These are phyloP conservation scores for Sitta europaea DNA, from an alignment of 2,113 vertebrate species.

Conservation along the genomic window DNA sequence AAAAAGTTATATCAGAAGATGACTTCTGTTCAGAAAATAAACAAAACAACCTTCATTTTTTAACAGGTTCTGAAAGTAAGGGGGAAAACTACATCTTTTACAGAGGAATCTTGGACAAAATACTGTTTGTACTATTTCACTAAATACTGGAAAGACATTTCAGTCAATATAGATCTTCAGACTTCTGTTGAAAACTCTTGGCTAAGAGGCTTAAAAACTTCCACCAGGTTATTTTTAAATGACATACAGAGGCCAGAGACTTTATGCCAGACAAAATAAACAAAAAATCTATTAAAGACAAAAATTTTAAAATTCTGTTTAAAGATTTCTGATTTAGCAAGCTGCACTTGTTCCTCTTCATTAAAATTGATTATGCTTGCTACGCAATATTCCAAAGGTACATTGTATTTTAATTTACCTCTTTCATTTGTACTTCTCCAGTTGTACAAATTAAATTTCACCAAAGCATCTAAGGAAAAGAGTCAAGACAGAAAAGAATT, in stretches of 20 bases:
- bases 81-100: background rate
- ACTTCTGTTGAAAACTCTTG: background rate
- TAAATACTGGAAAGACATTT: background rate
- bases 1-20: background rate
- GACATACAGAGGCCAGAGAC: background rate
- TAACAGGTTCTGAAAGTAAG: background rate
- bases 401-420: background rate
- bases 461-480: background rate
- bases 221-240: background rate
- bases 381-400: background rate
- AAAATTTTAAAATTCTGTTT: background rate
- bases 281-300: background rate
- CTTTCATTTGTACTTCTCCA: background rate
- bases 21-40: background rate
- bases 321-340: background rate
- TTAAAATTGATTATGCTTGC: background rate
- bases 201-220: background rate
- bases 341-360: background rate
- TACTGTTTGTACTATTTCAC: background rate
- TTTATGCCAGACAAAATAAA: background rate
- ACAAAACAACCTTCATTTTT: background rate
- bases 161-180: background rate
- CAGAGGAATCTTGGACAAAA: background rate
- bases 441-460: background rate
- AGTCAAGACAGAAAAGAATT: background rate